A percentile compares a stretch with the other conserved stretches of the same genome.
These are phyloP conservation scores for Delichon dasypus DNA, from an alignment of 2,797 vertebrate genomes.

Conservation along the genomic window DNA sequence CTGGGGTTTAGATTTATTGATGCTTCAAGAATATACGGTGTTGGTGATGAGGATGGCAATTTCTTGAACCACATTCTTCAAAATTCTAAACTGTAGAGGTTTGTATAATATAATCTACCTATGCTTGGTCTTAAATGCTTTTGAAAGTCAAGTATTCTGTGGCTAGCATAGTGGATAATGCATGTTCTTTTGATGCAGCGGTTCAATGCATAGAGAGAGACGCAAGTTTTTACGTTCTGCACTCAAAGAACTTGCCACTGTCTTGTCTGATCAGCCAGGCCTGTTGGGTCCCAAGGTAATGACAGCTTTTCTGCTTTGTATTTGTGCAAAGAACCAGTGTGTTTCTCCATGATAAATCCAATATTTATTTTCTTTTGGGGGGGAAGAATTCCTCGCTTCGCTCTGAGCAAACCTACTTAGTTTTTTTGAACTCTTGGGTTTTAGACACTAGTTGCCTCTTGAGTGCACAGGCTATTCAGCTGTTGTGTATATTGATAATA, in stretches of 20 bases:
- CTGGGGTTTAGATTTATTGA: background rate
- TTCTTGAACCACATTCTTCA: background rate
- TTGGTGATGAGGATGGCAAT: background rate
- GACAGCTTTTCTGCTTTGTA: background rate
- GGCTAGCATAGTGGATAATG: background rate
- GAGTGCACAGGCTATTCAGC: background rate
- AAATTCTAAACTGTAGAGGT: background rate
- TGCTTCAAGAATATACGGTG: accelerated
- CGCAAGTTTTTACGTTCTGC: conserved; percentile 97
- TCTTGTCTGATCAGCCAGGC: conserved; percentile 96
- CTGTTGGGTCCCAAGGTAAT: conserved; percentile 95
- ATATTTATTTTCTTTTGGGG: accelerated
- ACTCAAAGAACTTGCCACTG: conserved; percentile 94
- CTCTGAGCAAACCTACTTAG: background rate
- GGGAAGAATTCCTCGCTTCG: accelerated
- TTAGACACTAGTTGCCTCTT: background rate
- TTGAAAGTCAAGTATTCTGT: background rate
- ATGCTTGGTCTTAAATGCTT: background rate
- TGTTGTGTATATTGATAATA: background rate
- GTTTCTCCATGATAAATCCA: background rate
- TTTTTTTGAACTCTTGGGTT: background rate
- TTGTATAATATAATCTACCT: background rate
- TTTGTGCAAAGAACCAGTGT: background rate
- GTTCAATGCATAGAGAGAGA: conserved; percentile 95
- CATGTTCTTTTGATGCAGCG: conserved; percentile 74